phyloP scores from a whole-genome alignment of 2,113 vertebrate species.

The Lycocorax pyrrhopterus region DNA sequence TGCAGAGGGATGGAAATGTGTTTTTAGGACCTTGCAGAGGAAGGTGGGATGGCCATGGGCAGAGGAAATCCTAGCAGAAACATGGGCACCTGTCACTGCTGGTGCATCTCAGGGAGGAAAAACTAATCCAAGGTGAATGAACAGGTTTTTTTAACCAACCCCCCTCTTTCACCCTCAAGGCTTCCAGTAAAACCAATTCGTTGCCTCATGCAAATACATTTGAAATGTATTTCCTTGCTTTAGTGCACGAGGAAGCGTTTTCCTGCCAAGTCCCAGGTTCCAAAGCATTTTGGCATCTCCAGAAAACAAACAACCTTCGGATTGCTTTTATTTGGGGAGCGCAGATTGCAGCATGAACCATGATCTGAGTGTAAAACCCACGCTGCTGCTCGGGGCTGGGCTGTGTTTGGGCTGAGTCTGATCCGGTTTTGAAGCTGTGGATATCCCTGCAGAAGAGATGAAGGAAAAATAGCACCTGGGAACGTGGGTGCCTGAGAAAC shows the following conservation, averaged over 20 bases:
- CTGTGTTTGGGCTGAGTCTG: neutral
- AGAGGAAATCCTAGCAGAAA: neutral
- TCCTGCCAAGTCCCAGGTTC: slow-evolving; percentile 29
- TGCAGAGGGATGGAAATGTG: neutral
- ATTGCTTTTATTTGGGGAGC: neutral
- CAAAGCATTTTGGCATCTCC: slow-evolving; percentile 11
- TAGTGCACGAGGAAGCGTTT: neutral
- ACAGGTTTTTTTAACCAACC: neutral
- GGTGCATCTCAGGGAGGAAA: neutral
- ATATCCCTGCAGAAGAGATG: neutral
- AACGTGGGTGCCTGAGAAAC: neutral
- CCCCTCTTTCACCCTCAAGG: neutral
- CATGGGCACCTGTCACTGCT: rapidly evolving
- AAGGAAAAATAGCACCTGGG: neutral
- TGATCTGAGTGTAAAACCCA: rapidly evolving
- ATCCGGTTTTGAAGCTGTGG: neutral
- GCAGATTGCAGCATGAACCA: neutral
- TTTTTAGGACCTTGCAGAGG: neutral
- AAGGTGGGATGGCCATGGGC: rapidly evolving
- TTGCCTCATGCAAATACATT: neutral
- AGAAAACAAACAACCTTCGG: slow-evolving; percentile 10
- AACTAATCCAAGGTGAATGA: neutral
- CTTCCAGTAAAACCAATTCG: neutral
- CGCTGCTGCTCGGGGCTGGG: neutral
- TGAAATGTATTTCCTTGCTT: neutral